These are phyloP conservation scores for Amblyopsis hoosieri DNA, from an alignment of 2,797 vertebrate genomes.

Conservation along the genomic window DNA sequence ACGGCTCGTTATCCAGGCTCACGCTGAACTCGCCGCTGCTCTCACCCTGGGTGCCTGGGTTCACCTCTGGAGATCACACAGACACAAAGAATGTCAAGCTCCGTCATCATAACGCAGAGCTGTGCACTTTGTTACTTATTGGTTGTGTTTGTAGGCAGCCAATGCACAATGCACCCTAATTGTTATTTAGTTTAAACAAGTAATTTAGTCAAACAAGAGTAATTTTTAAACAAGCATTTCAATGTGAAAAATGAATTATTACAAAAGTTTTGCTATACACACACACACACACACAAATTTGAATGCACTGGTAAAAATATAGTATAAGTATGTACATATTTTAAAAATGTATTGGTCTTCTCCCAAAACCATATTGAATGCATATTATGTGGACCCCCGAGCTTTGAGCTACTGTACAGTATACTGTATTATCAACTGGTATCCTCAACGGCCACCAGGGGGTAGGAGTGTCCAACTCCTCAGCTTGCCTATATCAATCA, in stretches of 20 bases:
- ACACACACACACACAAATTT: too few species aligned
- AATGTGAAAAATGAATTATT: too few species aligned
- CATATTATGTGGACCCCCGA: too few species aligned
- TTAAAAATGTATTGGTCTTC: too few species aligned
- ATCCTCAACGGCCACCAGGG: conserved; percentile 45
- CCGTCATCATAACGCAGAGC: background rate
- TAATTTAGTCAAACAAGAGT: too few species aligned
- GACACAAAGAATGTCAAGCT: background rate
- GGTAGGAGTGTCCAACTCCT: conserved; percentile 46
- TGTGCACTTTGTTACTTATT: background rate
- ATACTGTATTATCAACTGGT: background rate
- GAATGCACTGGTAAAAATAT: too few species aligned
- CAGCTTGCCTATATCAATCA: conserved; percentile 55
- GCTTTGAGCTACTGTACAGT: too few species aligned
- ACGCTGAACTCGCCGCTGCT: conserved; percentile 92
- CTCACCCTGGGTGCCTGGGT: conserved; percentile 78
- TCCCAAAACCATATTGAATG: background rate
- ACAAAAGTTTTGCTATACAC: too few species aligned
- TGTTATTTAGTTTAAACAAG: too few species aligned
- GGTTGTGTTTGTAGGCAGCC: too few species aligned
- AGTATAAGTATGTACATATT: background rate
- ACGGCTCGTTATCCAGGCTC: conserved; percentile 87
- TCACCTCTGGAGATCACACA: conserved; percentile 49
- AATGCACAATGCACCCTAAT: too few species aligned
- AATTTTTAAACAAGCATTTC: too few species aligned